phyloP scores from a whole-genome alignment of 1,140 invertebrate genomes.

The Brachystomella parvula region DNA sequence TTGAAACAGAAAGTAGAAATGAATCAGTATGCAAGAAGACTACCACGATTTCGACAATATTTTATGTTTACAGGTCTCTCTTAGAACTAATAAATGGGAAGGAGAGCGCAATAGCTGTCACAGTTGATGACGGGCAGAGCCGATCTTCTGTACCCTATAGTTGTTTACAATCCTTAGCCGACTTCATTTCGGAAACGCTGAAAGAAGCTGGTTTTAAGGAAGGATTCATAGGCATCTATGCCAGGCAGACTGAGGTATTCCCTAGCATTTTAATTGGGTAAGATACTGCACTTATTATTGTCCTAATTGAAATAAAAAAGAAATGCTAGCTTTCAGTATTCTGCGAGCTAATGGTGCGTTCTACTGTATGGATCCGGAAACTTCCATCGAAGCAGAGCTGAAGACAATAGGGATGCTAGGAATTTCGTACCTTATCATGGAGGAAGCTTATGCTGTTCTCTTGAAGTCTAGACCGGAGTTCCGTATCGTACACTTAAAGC shows the following conservation, averaged over 20 bases:
- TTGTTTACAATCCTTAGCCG: too few relatives aligned
- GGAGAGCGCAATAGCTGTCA: too few relatives aligned
- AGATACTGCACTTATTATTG: neutral
- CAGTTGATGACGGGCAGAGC: too few relatives aligned
- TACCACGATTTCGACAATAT: too few relatives aligned
- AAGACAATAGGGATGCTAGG: neutral
- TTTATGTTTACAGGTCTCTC: too few relatives aligned
- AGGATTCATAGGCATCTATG: neutral
- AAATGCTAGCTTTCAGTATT: conserved; percentile 6
- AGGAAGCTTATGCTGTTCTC: neutral
- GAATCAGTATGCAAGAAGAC: too few relatives aligned
- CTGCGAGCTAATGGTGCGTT: neutral
- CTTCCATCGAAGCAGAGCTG: neutral
- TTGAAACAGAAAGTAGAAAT: too few relatives aligned
- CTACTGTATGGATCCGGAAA: conserved; percentile 1
- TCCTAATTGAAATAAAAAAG: neutral
- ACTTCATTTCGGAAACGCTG: too few relatives aligned
- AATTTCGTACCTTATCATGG: neutral
- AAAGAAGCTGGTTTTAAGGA: too few relatives aligned
- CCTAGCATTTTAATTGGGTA: conserved; percentile 12
- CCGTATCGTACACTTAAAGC: too few relatives aligned
- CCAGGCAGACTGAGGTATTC: neutral
- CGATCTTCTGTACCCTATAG: too few relatives aligned
- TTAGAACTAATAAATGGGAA: too few relatives aligned
- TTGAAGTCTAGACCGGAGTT: neutral